These are phyloP conservation scores for Pelvicachromis taeniatus DNA, from an alignment of 2,113 vertebrate species.

Conservation along the genomic window DNA sequence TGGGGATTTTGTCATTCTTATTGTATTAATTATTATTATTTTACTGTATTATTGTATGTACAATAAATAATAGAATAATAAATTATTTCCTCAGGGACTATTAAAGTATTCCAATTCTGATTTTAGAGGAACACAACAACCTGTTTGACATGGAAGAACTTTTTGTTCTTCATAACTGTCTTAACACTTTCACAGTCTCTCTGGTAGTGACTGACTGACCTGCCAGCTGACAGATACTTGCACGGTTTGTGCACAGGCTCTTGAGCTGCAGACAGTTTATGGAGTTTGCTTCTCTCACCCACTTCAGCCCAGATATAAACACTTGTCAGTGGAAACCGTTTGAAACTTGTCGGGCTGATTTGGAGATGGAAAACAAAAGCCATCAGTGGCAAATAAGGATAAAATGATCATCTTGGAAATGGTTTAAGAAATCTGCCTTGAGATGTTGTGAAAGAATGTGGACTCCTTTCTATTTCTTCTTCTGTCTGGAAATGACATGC, in stretches of 20 bases:
- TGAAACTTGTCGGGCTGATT: neutral
- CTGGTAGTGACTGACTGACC: neutral
- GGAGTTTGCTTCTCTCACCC: slow-evolving; percentile 1
- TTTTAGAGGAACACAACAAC: neutral
- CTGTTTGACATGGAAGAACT: neutral
- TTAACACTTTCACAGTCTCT: neutral
- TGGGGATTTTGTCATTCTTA: neutral
- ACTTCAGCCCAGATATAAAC: slow-evolving; percentile 18
- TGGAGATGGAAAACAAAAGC: neutral
- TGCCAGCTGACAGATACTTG: neutral
- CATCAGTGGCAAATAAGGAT: neutral
- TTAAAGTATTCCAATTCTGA: neutral
- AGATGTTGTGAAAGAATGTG: neutral
- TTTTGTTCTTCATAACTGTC: neutral
- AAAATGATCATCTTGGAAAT: neutral
- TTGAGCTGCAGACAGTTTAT: slow-evolving; percentile 9
- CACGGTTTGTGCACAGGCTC: neutral
- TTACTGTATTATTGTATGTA: neutral
- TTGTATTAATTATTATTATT: neutral
- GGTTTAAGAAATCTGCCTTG: neutral
- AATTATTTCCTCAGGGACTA: neutral
- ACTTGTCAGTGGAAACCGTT: slow-evolving; percentile 6
- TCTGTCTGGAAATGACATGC: slow-evolving; percentile 20
- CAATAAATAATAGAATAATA: neutral
- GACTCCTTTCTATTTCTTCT: neutral